These are phyloP conservation scores for Drosophila anomelani DNA, from an alignment of 2,888 invertebrate species.

Conservation along the genomic window DNA sequence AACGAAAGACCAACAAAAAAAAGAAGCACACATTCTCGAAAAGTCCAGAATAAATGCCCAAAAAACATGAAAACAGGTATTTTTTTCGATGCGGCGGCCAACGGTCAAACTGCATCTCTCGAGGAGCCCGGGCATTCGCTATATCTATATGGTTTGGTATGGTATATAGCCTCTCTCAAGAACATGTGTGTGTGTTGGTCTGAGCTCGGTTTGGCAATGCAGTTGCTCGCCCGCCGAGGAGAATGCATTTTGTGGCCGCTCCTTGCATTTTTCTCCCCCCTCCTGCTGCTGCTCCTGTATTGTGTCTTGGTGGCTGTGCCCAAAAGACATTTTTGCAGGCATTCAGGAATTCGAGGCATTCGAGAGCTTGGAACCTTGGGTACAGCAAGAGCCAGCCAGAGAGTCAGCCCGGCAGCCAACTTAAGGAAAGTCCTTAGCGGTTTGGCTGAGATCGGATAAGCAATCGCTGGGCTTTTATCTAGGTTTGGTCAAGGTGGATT, in stretches of 20 bases:
- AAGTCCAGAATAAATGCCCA: constrained; percentile 78
- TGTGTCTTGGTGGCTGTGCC: constrained; percentile 46
- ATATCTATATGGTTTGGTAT: constrained; percentile 20
- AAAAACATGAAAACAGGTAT: constrained; percentile 77
- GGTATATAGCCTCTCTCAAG: constrained; percentile 10
- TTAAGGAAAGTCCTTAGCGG: constrained; percentile 32
- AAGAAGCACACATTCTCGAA: constrained; percentile 50
- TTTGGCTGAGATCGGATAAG: constrained; percentile 17
- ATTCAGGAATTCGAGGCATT: constrained; percentile 64
- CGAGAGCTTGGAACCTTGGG: constrained; percentile 43
- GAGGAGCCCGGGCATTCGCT: constrained; percentile 49
- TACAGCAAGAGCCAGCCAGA: constrained; percentile 58
- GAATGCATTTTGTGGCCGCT: constrained; percentile 68
- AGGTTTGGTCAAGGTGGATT: constrained; percentile 7
- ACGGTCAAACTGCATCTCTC: constrained; percentile 74
- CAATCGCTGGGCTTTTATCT: constrained; percentile 10
- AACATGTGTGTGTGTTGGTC: constrained; percentile 33
- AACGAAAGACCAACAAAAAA: constrained; percentile 43
- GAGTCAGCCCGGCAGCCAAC: constrained; percentile 33
- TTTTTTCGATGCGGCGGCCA: constrained; percentile 55
- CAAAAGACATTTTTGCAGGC: constrained; percentile 48
- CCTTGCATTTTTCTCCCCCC: constrained; percentile 58
- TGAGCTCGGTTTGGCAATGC: constrained; percentile 72
- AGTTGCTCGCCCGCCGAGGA: constrained; percentile 64
- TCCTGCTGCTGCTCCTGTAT: constrained; percentile 23